Base-by-base conservation (phyloP, 2,113 vertebrate species). In the Tylochromis polylepis region DNA sequence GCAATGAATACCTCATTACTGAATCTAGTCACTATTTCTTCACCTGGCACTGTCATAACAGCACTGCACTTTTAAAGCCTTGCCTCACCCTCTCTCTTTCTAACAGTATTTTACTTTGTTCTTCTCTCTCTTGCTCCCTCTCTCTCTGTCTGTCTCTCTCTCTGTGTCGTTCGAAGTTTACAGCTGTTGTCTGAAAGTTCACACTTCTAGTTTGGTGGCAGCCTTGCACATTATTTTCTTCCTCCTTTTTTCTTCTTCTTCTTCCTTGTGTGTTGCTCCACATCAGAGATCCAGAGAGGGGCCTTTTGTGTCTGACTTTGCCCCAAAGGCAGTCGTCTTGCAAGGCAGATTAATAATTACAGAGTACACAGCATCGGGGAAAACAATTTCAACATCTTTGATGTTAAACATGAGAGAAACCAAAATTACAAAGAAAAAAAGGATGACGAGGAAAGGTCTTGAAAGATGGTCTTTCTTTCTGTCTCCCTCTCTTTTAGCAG, bases 301-400 rank as follows among this genome's bases (percentile, higher is more conserved):
- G 90, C 86, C 95, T 95, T 95, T 95, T 95, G 96, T 96, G 95
- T 96, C 95, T 94, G 93, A 88, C 93, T 94, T 91, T 93, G 94
- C 95, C 96, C 95, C 86, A 90, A 92, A 95, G 95, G 95, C 94
- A 93, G 95, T 94, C 87, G 85, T 91, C 91, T 95, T 95, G 94
- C 91, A 89, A 95, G 94, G 94, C 92, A 96, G 95, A 96, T 96
- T 96, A 96, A 96, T 96, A 96, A 96, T 96, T 96, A 96, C 95
- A 96, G 95, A 96, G 95, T 94, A 96, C 95, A 96, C 95, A 96
- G 94, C 93, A 95, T 95, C 51, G 92, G 93, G 94, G 93, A 95
- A 95, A 95, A 95, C 95, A 96, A 94, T 96, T 94, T 95, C 89
- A 94, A 90, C 90, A 96, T 95, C 95, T 96, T 96, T 96, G 96